phyloP scores from a whole-genome alignment of 2,113 vertebrate species.

The Mus musculus region DNA sequence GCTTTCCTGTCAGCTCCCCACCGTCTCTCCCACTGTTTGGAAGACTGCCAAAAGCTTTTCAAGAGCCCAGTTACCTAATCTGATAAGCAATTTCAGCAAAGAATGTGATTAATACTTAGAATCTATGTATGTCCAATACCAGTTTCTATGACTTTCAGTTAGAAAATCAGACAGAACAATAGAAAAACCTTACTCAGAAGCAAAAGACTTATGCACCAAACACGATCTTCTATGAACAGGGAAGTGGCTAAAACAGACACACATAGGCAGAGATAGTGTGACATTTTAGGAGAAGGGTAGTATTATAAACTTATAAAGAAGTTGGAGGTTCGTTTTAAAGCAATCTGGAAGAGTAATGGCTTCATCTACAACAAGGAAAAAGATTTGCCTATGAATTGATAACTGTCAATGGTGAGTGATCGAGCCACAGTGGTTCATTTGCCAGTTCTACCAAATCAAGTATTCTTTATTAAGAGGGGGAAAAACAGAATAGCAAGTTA shows the following conservation, averaged over 20 bases:
- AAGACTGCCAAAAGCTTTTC: slow-evolving; percentile 47
- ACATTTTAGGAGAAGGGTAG: not conserved
- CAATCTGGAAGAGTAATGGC: not conserved
- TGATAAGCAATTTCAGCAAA: slow-evolving; percentile 35
- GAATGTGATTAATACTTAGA: slow-evolving; percentile 39
- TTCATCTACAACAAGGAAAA: not conserved
- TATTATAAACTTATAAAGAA: slow-evolving; percentile 45
- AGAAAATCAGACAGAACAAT: slow-evolving; percentile 42
- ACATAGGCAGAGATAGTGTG: not conserved
- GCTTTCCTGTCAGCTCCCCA: slow-evolving; percentile 1
- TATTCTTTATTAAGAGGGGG: slow-evolving; percentile 15
- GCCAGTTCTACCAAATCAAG: not conserved
- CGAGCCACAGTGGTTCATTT: not conserved
- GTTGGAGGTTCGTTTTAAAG: slow-evolving; percentile 23
- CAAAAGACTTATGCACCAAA: not conserved
- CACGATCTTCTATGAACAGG: not conserved
- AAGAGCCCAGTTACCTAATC: slow-evolving; percentile 57
- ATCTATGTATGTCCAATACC: not conserved
- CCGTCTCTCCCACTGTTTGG: slow-evolving; percentile 1
- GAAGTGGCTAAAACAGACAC: not conserved
- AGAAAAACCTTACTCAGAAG: not conserved
- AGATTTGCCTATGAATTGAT: not conserved
- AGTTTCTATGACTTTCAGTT: not conserved
- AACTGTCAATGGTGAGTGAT: not conserved
- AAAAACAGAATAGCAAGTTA: not conserved